Evolutionary conservation across 2,888 invertebrate species (phyloP), one percentile per base, ranked within the genome.

Genomic region (Drosophila kanekoi): DNA sequence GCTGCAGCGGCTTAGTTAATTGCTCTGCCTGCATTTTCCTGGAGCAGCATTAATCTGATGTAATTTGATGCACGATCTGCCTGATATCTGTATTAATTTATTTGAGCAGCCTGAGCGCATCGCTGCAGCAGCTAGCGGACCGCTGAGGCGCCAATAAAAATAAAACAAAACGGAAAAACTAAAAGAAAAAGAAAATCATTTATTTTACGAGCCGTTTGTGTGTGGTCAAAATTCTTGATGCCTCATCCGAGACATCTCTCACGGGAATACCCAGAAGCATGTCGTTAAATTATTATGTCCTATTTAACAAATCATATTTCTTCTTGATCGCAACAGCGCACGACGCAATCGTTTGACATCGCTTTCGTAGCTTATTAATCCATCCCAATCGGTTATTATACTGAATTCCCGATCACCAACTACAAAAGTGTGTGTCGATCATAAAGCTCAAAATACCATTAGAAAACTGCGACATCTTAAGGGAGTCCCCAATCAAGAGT

Each of bases 291-390:
- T 64, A 70, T 87, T 77, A 80, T 88, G 73, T 77, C 49, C 66
- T 64, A 89, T 83, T 81, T 70, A 64, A 77, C 78, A 89, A 83
- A 89, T 87, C 87, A 83, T 87, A 77, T 74, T 77, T 87, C 71
- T 60, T 70, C 53, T 56, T 56, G 81, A 84, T 78, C 71, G 54
- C 66, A 68, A 77, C 63, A 54, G 59, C 47, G 78, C 59, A 69
- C 78, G 72, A 73, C 68, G 78, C 78, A 82, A 79, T 63, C 63
- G 49, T 64, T 83, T 83, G 84, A 80, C 84, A 87, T 68, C 45
- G 41, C 72, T 37, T 52, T 44, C 51, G 41, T 28, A 37, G n/a
- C n/a, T 18, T 54, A 59, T 60, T 51, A 56, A 53, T 51, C 53
- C 16, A n/a, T 40, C 28, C 35, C 28, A 28, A 28, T 28, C 8